phyloP scores from a whole-genome alignment of 2,113 vertebrate species.

The Brienomyrus brachyistius region DNA sequence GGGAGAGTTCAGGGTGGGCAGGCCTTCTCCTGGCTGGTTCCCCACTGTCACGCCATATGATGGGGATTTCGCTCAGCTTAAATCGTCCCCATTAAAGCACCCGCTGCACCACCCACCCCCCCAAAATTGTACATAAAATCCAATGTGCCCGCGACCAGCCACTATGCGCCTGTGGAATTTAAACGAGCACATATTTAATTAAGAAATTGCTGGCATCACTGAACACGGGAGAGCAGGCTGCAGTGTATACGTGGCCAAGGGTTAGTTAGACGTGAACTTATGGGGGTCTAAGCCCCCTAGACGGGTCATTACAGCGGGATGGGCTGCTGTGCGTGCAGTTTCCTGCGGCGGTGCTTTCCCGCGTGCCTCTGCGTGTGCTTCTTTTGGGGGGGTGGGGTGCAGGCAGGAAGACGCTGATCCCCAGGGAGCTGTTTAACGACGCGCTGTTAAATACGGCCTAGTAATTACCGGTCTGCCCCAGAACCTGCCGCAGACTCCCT shows the following conservation, averaged over 20 bases:
- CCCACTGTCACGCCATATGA: background rate
- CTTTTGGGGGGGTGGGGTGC: background rate
- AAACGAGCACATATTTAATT: conserved; percentile 2
- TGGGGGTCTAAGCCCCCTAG: background rate
- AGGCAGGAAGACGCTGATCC: background rate
- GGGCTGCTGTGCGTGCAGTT: background rate
- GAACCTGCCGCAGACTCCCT: background rate
- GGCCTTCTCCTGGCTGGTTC: background rate
- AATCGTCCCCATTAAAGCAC: background rate
- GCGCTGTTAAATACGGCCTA: background rate
- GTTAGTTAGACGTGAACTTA: background rate
- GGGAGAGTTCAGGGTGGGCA: background rate
- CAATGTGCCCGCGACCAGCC: background rate
- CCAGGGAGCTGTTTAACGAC: background rate
- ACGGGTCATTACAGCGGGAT: background rate
- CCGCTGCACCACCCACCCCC: background rate
- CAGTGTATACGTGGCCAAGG: background rate
- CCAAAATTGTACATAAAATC: background rate
- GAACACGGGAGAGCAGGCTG: background rate
- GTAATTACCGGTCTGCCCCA: background rate
- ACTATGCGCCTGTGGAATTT: background rate
- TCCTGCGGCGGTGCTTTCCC: background rate
- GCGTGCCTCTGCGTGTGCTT: background rate
- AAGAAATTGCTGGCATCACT: background rate
- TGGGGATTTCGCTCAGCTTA: background rate